These are phyloP conservation scores for Pitta sordida DNA, from an alignment of 2,113 vertebrate genomes.

Conservation along the genomic window DNA sequence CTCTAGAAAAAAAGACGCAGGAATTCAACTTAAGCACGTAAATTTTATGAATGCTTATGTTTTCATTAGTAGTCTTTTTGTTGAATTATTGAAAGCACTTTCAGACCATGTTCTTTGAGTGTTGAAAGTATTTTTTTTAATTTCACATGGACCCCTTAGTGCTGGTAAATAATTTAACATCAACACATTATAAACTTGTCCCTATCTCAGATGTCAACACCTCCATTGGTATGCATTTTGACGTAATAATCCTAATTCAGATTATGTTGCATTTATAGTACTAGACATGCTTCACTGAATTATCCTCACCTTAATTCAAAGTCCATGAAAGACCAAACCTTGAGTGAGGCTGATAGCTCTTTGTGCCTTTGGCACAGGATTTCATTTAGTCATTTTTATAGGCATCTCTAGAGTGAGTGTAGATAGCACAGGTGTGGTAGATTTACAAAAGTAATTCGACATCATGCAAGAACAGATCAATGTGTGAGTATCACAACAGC, in stretches of 20 bases:
- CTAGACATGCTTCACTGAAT: not conserved
- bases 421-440: not conserved
- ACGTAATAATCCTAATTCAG: not conserved
- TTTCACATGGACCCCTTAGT: conserved; percentile 27
- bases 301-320: not conserved
- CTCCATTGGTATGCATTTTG: not conserved
- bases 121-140: conserved; percentile 28
- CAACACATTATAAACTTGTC: conserved; percentile 12
- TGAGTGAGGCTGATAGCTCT: not conserved
- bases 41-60: not conserved
- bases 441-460: not conserved
- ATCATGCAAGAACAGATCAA: not conserved
- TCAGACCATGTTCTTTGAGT: conserved; percentile 15
- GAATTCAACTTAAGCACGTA: not conserved
- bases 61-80: conserved; percentile 4
- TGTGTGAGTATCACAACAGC: not conserved
- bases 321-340: not conserved
- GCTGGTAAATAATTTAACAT: conserved; percentile 5
- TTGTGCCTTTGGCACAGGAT: not conserved
- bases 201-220: not conserved
- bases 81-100: conserved; percentile 19
- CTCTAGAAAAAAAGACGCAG: not conserved
- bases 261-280: not conserved
- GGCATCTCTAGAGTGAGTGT: not conserved
- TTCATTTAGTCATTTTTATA: not conserved